Evolutionary conservation across 2,113 vertebrate genomes (phyloP).

Genomic region (Elephas maximus): DNA sequence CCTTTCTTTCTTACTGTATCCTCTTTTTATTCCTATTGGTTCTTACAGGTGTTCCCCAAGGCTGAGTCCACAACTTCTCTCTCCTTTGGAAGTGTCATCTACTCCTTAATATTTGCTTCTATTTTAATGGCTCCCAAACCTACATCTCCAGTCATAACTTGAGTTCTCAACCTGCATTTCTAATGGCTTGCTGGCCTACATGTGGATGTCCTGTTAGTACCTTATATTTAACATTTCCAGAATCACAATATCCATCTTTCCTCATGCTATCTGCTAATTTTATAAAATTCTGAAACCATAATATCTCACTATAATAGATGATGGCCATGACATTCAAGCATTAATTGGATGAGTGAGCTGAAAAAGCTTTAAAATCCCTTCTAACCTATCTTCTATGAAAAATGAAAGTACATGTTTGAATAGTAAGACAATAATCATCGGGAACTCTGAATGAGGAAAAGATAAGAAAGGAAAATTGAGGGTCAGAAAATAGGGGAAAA

Average conservation of each 20-base stretch:
- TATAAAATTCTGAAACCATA: conserved; percentile 1
- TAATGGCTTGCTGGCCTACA: neutral
- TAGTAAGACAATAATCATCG: neutral
- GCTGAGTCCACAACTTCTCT: neutral
- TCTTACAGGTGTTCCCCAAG: neutral
- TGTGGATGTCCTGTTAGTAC: neutral
- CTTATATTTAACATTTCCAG: conserved; percentile 40
- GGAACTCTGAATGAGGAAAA: conserved; percentile 14
- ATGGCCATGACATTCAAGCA: neutral
- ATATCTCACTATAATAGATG: neutral
- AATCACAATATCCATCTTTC: conserved; percentile 3
- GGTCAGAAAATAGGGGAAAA: neutral
- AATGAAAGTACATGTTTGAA: neutral
- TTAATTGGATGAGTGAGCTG: neutral
- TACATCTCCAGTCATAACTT: neutral
- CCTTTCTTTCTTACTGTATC: neutral
- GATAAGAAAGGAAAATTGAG: neutral
- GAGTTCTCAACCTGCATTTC: neutral
- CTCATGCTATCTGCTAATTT: conserved; percentile 19
- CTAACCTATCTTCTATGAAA: neutral
- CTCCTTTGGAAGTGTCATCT: neutral
- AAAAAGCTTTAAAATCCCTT: conserved; percentile 29
- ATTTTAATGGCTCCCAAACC: neutral
- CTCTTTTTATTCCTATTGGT: neutral
- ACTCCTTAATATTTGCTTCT: neutral